Percentiles rank a stretch among this genome's conserved stretches.
phyloP scores from a whole-genome alignment of 2,888 invertebrate genomes.

The Zelleria hepariella region DNA sequence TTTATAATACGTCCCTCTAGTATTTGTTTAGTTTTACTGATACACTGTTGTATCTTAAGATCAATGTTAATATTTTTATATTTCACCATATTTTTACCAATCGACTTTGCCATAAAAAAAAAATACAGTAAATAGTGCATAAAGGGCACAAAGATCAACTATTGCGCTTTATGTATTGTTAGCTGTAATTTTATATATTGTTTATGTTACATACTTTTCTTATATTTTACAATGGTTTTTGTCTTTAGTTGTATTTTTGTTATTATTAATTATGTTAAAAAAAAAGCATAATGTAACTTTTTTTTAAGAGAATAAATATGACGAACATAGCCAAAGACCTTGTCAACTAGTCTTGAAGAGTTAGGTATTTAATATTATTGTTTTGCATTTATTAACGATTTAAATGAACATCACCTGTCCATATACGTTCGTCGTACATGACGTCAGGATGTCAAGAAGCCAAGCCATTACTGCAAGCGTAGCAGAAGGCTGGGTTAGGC shows the following conservation, averaged over 20 bases:
- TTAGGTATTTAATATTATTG: conserved; percentile 37
- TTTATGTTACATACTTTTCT: conserved; percentile 5
- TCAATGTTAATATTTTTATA: conserved; percentile 13
- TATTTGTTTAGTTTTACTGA: conserved; percentile 8
- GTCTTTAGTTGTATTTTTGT: conserved; percentile 10
- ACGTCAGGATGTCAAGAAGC: too few species aligned
- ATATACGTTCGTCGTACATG: too few species aligned
- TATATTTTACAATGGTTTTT: conserved; percentile 9
- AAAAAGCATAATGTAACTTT: neutral
- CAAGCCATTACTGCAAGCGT: too few species aligned
- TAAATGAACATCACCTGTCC: too few species aligned
- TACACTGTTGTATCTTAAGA: conserved; percentile 8
- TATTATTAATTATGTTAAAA: conserved; percentile 8
- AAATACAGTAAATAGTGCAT: neutral
- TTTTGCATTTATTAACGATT: conserved; percentile 37
- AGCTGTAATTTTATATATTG: conserved; percentile 4
- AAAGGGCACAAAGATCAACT: too few species aligned
- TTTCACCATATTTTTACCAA: conserved; percentile 8
- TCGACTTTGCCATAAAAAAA: neutral
- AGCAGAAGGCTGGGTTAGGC: too few species aligned
- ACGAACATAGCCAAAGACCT: conserved; percentile 60
- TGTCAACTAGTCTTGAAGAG: conserved; percentile 53
- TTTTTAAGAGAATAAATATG: conserved; percentile 4
- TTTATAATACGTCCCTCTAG: neutral
- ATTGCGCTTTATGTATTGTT: conserved; percentile 1